Evolutionary conservation across 2,113 vertebrate genomes (phyloP).

Genomic region (Malaclemys terrapin): DNA sequence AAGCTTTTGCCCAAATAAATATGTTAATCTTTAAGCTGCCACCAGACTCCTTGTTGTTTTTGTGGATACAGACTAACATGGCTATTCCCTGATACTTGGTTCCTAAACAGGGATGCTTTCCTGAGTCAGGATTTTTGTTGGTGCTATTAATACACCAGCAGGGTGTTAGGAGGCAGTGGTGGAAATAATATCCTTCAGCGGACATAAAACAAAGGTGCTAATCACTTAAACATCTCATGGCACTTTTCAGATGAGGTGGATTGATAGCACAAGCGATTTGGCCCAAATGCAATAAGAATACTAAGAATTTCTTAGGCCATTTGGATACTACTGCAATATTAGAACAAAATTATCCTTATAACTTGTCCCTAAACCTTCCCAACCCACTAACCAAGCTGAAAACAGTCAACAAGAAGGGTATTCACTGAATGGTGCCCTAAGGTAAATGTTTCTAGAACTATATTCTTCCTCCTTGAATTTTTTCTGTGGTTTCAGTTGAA

Average conservation of each 20-base stretch:
- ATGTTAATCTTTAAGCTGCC: too few species aligned
- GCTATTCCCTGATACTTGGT: too few species aligned
- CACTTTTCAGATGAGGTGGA: neutral
- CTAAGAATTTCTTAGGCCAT: neutral
- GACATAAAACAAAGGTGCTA: neutral
- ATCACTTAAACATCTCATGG: neutral
- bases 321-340: neutral
- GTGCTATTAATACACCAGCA: neutral
- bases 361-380: neutral
- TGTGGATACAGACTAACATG: too few species aligned
- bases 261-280: neutral
- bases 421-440: neutral
- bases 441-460: neutral
- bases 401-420: neutral
- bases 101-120: neutral
- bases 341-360: neutral
- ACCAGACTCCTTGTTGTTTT: too few species aligned
- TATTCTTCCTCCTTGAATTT: neutral
- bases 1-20: too few species aligned
- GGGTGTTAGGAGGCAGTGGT: neutral
- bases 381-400: neutral
- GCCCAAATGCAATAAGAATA: neutral
- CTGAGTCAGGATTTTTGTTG: neutral
- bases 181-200: neutral
- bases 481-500: neutral